A percentile compares a stretch with the other conserved stretches of the same genome.
These are phyloP conservation scores for Coluber constrictor DNA, from an alignment of 2,797 vertebrate species.

Conservation along the genomic window DNA sequence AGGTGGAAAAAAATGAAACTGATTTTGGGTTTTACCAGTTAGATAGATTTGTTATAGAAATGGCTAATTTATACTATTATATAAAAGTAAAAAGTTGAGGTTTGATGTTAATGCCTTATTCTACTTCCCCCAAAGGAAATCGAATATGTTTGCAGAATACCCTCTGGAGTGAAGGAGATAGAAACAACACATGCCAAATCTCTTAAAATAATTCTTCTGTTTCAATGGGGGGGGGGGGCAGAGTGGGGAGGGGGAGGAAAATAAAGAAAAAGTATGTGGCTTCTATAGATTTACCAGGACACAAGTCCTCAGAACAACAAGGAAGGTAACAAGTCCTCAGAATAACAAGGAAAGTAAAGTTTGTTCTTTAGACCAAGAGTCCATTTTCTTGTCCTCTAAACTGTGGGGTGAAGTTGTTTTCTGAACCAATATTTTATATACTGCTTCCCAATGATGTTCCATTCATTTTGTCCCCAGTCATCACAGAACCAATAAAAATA, in stretches of 20 bases:
- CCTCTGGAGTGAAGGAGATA: background rate
- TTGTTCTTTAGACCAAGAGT: background rate
- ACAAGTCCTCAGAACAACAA: background rate
- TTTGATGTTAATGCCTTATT: background rate
- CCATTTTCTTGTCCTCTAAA: background rate
- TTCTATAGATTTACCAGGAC: background rate
- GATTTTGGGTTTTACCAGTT: background rate
- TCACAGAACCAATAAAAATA: background rate
- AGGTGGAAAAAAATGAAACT: background rate
- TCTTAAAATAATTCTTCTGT: constrained; percentile 21
- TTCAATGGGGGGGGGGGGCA: background rate
- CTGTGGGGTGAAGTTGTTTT: background rate
- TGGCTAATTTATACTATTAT: background rate
- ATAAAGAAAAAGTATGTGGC: background rate
- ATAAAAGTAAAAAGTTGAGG: background rate
- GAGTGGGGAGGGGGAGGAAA: background rate
- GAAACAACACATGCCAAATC: background rate
- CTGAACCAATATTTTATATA: background rate
- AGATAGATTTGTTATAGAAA: background rate
- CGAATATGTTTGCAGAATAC: background rate
- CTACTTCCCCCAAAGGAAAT: background rate
- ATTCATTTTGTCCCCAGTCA: background rate
- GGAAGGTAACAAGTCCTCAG: background rate
- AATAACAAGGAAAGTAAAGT: background rate
- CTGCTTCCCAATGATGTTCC: background rate